phyloP scores from a whole-genome alignment of 2,113 vertebrate species.

The Chelonoidis abingdonii region DNA sequence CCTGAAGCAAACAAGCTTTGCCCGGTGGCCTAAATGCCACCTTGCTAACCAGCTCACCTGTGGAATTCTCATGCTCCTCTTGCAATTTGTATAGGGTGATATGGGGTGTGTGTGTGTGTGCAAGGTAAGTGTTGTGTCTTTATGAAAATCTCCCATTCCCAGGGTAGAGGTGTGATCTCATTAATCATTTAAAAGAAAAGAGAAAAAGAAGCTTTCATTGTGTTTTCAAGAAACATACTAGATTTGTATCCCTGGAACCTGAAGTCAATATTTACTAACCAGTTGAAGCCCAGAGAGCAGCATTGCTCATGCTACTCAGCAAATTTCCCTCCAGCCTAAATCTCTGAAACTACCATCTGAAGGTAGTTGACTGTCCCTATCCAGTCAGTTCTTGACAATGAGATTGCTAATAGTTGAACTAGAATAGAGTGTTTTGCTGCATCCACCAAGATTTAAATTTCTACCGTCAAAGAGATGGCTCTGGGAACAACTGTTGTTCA shows the following conservation, averaged over 20 bases:
- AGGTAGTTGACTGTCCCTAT: accelerated
- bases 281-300: not conserved
- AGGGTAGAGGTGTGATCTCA: not conserved
- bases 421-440: not conserved
- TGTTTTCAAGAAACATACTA: not conserved
- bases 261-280: not conserved
- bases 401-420: not conserved
- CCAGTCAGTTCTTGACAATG: accelerated
- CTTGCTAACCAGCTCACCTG: accelerated
- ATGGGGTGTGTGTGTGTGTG: not conserved
- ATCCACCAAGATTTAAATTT: not conserved
- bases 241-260: not conserved
- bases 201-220: not conserved
- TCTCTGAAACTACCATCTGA: accelerated
- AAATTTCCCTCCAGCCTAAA: not conserved
- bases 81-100: not conserved
- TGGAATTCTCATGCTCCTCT: not conserved
- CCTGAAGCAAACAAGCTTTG: accelerated
- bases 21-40: accelerated
- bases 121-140: not conserved
- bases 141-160: not conserved
- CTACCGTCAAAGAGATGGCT: not conserved
- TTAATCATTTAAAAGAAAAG: no score
- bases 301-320: not conserved
- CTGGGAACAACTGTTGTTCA: not conserved